Evolutionary conservation across 2,797 vertebrate genomes (phyloP), one percentile per base, ranked within the genome.

Genomic region (Melanotaenia parkinsoni): DNA sequence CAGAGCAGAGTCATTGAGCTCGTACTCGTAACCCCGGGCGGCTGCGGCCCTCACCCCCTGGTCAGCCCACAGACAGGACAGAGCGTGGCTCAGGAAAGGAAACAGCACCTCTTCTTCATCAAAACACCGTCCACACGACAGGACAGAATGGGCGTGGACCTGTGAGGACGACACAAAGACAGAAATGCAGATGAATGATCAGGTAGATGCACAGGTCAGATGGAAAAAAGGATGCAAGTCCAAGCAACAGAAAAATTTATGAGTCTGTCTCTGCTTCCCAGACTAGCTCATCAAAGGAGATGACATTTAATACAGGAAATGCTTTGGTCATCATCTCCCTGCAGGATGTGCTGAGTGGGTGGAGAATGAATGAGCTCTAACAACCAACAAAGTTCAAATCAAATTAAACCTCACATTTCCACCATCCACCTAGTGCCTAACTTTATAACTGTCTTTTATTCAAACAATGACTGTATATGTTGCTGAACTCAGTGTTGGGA

Each of bases 1-100:
- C 67, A 94, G 90, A 0, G 93, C 93, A 0, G 93, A 95, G 91
- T 95, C 92, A 50, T 94, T 95, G 61, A 94, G 93, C 80, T 94
- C 92, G 7, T 84, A 94, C 87, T 93, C 93, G 16, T 92, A 94
- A 8, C 93, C 93, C 1, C 93, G 80, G 50, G 88, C 72, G 0
- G 84, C 89, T 0, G 93, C 91, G 0, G 83, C 77, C 70, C 85
- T 83, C 71, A 94, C 93, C 0, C 92, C 91, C 54, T 86, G 87
- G 90, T 94, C 92, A 0, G 77, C 88, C 92, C 92, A 93, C 76
- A 93, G 84, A 67, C 90, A 93, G 88, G 82, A 85, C 51, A 93
- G 78, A 74, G 92, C 92, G 24, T 93, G 91, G 77, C 76, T 69
- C 35, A 93, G 58, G 81, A 94, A 94, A 18, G 91, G 93, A 53